Percentiles rank a stretch among this genome's conserved stretches.
These are phyloP conservation scores for Poecilia picta DNA, from an alignment of 2,797 vertebrate species.

Conservation along the genomic window DNA sequence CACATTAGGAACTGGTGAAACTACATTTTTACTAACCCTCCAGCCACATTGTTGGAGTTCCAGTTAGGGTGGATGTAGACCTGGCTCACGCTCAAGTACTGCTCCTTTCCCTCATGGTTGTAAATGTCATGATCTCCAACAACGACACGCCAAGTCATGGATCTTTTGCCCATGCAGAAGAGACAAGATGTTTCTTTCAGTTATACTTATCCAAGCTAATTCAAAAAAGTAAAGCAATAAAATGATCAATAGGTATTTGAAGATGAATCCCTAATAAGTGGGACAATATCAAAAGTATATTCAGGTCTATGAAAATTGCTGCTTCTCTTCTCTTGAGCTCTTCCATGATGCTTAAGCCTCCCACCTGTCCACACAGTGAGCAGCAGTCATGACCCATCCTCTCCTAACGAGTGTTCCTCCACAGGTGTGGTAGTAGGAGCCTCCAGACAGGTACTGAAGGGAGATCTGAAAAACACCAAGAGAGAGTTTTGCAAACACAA, in stretches of 20 bases:
- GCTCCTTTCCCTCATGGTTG: constrained; percentile 80
- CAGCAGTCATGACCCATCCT: constrained; percentile 85
- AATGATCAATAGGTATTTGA: neutral
- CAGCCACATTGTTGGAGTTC: constrained; percentile 79
- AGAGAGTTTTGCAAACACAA: constrained; percentile 2
- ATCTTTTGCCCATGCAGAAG: constrained; percentile 43
- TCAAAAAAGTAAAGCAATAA: neutral
- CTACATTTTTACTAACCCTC: constrained; percentile 74
- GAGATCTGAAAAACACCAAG: constrained; percentile 83
- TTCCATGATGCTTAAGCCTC: constrained; percentile 19
- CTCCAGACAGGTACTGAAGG: constrained; percentile 80
- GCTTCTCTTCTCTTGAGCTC: neutral
- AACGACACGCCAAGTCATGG: constrained; percentile 84
- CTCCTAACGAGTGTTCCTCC: constrained; percentile 83
- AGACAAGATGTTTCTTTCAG: neutral
- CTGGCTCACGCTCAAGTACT: constrained; percentile 78
- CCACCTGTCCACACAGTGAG: constrained; percentile 31
- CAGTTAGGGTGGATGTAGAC: constrained; percentile 84
- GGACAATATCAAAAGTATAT: neutral
- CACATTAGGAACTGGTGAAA: neutral
- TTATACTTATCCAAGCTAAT: neutral
- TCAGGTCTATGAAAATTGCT: neutral
- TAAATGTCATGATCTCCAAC: constrained; percentile 88
- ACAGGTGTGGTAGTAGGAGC: constrained; percentile 82
- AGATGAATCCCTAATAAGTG: neutral